These are phyloP conservation scores for Brenthis daphne DNA, from an alignment of 2,888 invertebrate genomes.

Conservation along the genomic window DNA sequence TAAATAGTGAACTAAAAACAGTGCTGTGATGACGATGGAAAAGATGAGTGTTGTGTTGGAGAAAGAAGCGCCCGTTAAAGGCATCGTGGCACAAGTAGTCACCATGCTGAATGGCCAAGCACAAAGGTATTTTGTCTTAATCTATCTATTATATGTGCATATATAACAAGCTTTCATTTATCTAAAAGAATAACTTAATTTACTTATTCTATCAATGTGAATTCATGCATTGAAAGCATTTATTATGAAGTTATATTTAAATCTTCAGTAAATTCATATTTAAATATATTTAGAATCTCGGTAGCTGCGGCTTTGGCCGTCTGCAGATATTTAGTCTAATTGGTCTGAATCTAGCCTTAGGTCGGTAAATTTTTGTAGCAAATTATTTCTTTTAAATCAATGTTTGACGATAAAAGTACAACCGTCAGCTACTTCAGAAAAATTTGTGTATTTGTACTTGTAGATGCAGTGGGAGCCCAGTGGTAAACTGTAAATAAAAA, in stretches of 20 bases:
- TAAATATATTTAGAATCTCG: background rate
- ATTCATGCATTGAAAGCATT: no score
- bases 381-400: no score
- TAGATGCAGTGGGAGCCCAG: no score
- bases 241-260: background rate
- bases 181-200: no score
- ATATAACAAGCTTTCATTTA: background rate
- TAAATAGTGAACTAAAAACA: slow-evolving; percentile 29
- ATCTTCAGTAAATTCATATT: background rate
- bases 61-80: slow-evolving; percentile 74
- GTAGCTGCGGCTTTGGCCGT: background rate
- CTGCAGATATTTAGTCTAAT: no score
- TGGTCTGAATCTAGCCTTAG: no score
- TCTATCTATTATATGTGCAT: background rate
- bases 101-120: slow-evolving; percentile 79
- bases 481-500: no score
- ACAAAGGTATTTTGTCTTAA: slow-evolving; percentile 61
- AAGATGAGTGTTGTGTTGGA: slow-evolving; percentile 63
- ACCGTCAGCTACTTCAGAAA: no score
- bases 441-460: no score
- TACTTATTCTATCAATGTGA: no score
- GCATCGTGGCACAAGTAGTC: slow-evolving; percentile 79
- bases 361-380: no score
- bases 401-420: no score
- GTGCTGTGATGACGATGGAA: slow-evolving; percentile 70